Conservation (phyloP, 2,888 invertebrate genomes). For the Lasiommata megera region DNA sequence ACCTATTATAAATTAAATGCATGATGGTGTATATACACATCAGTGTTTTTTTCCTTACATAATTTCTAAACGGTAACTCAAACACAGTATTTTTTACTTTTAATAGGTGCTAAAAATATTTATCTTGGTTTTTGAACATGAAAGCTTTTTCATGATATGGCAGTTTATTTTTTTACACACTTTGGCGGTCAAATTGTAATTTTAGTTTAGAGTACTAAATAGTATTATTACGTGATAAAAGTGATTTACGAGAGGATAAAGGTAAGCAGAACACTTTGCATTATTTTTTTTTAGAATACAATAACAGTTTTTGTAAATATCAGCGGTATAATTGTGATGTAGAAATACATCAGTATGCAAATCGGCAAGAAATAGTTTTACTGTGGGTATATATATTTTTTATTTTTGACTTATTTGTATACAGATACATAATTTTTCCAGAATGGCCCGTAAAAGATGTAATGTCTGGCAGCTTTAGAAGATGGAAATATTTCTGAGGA, state of each 20-base stretch:
- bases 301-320: slow-evolving; percentile 33
- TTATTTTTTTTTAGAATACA: slow-evolving; percentile 25
- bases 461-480: slow-evolving; percentile 34
- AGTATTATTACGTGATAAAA: slow-evolving; percentile 27
- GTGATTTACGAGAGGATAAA: slow-evolving; percentile 28
- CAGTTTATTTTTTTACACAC: slow-evolving; percentile 26
- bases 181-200: slow-evolving; percentile 25
- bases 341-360: slow-evolving; percentile 34
- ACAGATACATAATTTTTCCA: slow-evolving; percentile 26
- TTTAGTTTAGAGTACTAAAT: slow-evolving; percentile 28
- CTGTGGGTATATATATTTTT: slow-evolving; percentile 21
- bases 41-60: slow-evolving; percentile 22
- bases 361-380: slow-evolving; percentile 27
- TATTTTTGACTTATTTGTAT: slow-evolving; percentile 25
- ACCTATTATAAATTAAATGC: too few species aligned
- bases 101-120: slow-evolving; percentile 31
- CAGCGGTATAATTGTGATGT: slow-evolving; percentile 30
- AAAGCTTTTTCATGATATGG: slow-evolving; percentile 24
- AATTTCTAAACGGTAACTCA: slow-evolving; percentile 21
- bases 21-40: slow-evolving; percentile 21
- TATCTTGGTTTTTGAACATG: slow-evolving; percentile 31
- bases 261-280: slow-evolving; percentile 25
- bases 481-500: slow-evolving; percentile 33
- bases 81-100: slow-evolving; percentile 28
- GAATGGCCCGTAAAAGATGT: slow-evolving; percentile 34